phyloP scores from a whole-genome alignment of 2,888 invertebrate genomes.

The Lucinisca nassula region DNA sequence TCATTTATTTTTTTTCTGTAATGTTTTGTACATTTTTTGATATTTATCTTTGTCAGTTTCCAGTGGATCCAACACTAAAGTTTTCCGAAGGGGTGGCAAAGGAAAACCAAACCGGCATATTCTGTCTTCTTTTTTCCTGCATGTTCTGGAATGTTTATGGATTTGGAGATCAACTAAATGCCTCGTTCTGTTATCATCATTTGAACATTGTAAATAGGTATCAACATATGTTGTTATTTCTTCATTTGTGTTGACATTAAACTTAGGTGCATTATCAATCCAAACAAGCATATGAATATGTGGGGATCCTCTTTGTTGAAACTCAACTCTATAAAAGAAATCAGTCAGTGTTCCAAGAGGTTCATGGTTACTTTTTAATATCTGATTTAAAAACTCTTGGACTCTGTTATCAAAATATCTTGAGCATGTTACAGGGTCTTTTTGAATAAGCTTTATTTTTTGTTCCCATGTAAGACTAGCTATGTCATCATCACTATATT shows the following conservation, averaged over 20 bases:
- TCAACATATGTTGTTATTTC: too few relatives aligned
- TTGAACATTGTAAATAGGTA: too few relatives aligned
- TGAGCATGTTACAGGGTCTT: conserved; percentile 19
- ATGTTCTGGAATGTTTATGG: too few relatives aligned
- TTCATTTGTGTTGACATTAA: background rate
- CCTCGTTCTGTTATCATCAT: too few relatives aligned
- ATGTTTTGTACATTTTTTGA: too few relatives aligned
- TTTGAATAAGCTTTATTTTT: background rate
- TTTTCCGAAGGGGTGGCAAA: too few relatives aligned
- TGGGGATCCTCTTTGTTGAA: background rate
- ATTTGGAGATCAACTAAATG: too few relatives aligned
- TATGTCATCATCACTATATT: background rate
- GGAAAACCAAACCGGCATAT: too few relatives aligned
- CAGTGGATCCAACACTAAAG: too few relatives aligned
- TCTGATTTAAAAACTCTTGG: background rate
- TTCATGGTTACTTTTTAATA: background rate
- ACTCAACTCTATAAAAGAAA: conserved; percentile 14
- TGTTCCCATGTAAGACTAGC: background rate
- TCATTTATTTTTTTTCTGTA: too few relatives aligned
- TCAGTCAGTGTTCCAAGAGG: conserved; percentile 8
- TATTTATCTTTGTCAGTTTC: too few relatives aligned
- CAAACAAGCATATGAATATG: conserved; percentile 6
- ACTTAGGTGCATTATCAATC: conserved; percentile 13
- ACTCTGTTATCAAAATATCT: conserved; percentile 23
- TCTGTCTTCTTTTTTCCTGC: too few relatives aligned